A percentile compares a stretch with the other conserved stretches of the same genome.
phyloP scores from a whole-genome alignment of 2,888 invertebrate genomes.

The Argynnis bischoffii region DNA sequence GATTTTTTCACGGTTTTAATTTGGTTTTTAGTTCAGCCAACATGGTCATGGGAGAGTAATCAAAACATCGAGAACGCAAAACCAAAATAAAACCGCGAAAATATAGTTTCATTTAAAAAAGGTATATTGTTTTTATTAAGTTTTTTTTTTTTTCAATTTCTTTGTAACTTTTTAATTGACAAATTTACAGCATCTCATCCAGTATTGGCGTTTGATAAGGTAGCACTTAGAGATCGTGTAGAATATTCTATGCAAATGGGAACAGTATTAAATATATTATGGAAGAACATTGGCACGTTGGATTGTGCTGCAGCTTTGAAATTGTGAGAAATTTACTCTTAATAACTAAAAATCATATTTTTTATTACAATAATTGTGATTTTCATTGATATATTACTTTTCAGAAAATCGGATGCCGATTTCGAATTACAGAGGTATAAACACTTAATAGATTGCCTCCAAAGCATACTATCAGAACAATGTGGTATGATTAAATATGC shows the following conservation, averaged over 20 bases:
- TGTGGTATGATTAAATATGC: constrained; percentile 26
- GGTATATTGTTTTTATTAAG: no score
- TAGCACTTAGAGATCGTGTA: constrained; percentile 77
- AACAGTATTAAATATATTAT: constrained; percentile 78
- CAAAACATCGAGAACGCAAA: no score
- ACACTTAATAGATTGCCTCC: constrained; percentile 53
- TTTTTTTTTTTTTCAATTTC: no score
- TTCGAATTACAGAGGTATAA: constrained; percentile 67
- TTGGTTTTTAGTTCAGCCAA: not conserved
- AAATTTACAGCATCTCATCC: constrained; percentile 55
- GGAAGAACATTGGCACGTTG: constrained; percentile 83
- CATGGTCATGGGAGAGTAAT: not conserved
- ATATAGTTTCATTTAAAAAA: no score
- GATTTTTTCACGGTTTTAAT: not conserved
- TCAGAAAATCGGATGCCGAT: constrained; percentile 58
- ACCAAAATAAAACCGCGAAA: no score
- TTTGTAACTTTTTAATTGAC: constrained; percentile 2
- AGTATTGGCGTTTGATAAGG: constrained; percentile 63
- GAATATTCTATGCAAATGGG: constrained; percentile 75
- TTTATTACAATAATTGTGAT: not conserved
- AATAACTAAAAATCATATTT: not conserved
- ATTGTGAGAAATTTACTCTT: constrained; percentile 59
- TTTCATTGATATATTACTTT: constrained; percentile 36
- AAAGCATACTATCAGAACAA: constrained; percentile 45
- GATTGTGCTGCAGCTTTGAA: constrained; percentile 69